These are phyloP conservation scores for Lota lota DNA, from an alignment of 2,113 vertebrate genomes.

Conservation along the genomic window DNA sequence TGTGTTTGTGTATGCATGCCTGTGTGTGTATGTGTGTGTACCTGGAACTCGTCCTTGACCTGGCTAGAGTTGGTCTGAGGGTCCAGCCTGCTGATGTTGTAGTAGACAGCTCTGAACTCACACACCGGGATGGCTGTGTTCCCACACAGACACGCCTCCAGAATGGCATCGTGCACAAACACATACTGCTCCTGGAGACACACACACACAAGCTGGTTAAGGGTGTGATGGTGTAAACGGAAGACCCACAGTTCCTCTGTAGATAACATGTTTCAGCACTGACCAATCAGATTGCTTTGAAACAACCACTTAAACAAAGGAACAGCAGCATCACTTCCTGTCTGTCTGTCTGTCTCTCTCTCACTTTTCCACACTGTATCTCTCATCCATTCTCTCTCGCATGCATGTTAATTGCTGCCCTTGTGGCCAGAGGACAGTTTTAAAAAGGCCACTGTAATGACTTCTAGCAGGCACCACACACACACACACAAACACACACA, in stretches of 20 bases:
- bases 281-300: slow-evolving; percentile 14
- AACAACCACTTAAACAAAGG: slow-evolving; percentile 15
- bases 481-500: slow-evolving; percentile 17
- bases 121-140: slow-evolving; percentile 97
- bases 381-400: slow-evolving; percentile 1
- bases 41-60: slow-evolving; percentile 99
- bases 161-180: slow-evolving; percentile 95
- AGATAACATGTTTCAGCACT: slow-evolving; percentile 27
- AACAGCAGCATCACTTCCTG: background rate
- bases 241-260: no score
- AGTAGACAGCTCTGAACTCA: slow-evolving; percentile 95
- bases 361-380: slow-evolving; percentile 5
- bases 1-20: background rate
- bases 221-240: background rate
- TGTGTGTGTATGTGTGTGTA: slow-evolving; percentile 63
- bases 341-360: background rate
- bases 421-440: slow-evolving; percentile 39
- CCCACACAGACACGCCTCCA: slow-evolving; percentile 95
- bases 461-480: slow-evolving; percentile 36
- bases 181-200: slow-evolving; percentile 90
- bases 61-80: slow-evolving; percentile 98
- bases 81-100: slow-evolving; percentile 96
- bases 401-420: slow-evolving; percentile 57
- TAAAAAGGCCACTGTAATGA: slow-evolving; percentile 52
- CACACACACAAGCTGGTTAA: background rate